phyloP scores from a whole-genome alignment of 2,888 invertebrate genomes.

The Pachydiplax longipennis region DNA sequence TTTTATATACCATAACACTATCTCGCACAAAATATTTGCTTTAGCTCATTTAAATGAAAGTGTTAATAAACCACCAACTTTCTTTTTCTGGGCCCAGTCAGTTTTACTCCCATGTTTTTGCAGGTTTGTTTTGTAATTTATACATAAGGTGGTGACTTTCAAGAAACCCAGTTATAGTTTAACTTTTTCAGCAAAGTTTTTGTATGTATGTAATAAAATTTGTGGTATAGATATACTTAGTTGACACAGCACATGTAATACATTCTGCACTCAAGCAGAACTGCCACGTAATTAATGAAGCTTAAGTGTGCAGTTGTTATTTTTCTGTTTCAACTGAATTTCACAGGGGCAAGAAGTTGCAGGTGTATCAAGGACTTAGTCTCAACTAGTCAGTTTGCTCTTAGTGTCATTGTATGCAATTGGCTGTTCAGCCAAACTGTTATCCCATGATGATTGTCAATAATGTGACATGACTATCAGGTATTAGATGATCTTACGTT shows the following conservation, averaged over 20 bases:
- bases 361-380: not conserved
- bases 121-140: not conserved
- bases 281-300: not conserved
- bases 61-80: no score
- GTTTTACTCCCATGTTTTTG: no score
- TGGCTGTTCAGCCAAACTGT: not conserved
- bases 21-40: no score
- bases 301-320: slow-evolving; percentile 2
- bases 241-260: not conserved
- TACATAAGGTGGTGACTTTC: not conserved
- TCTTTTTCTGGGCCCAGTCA: no score
- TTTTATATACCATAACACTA: no score
- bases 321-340: not conserved
- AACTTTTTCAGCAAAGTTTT: not conserved
- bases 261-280: not conserved
- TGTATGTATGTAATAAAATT: not conserved
- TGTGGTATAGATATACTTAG: not conserved
- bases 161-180: not conserved
- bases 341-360: not conserved
- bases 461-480: not conserved
- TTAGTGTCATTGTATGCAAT: not conserved
- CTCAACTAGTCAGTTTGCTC: slow-evolving; percentile 19
- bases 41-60: no score
- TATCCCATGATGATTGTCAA: not conserved
- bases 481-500: not conserved